Base-by-base conservation (phyloP, 2,113 vertebrate species). In the Brachyhypopomus occidentalis region DNA sequence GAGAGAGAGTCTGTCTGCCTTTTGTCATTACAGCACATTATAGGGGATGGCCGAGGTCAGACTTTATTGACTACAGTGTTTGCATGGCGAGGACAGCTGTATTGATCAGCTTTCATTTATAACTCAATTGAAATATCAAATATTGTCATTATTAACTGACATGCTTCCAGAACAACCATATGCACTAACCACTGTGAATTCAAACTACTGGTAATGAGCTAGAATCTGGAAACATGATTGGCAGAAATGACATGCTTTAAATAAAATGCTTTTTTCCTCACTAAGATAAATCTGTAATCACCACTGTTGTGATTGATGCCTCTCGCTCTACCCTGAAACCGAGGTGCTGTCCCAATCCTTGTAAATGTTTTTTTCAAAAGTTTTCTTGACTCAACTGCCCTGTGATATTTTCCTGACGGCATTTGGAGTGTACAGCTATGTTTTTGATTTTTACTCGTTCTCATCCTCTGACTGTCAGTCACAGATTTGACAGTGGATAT, bases 21-120 rank as follows among this genome's bases (percentile, higher is more conserved):
- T 70, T 82, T 64, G 64, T 70, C 71, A 85, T 75, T 70, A 70
- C 67, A 66, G 63, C 72, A 74, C 71, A 59, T 75, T 84, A 74
- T 62, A 66, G 64, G 60, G 27, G 63, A 81, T 75, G 74, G 75
- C 30, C 14, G 34, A 74, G 36, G 72, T 75, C 59, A 20, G 52
- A 75, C 63, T 45, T 81, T 75, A 81, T 81, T 75, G 79, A 81
- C 52, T 81, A 45, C 72, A 45, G 22, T 41, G 72, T 67, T 75
- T 75, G 63, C 72, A 75, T 81, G 72, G 72, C 20, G 22, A 69
- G 63, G 72, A 19, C 16, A 27, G 72, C 22, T 59, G 36, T 60
- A 81, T 81, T 16, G 80, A 81, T 48, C 72, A 60, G 62, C 72
- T 81, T 81, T 81, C 27, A 23, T 64, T 64, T 63, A 64, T 66